Base-by-base conservation (phyloP, 2,797 vertebrate species). In the Hippoglossus hippoglossus region DNA sequence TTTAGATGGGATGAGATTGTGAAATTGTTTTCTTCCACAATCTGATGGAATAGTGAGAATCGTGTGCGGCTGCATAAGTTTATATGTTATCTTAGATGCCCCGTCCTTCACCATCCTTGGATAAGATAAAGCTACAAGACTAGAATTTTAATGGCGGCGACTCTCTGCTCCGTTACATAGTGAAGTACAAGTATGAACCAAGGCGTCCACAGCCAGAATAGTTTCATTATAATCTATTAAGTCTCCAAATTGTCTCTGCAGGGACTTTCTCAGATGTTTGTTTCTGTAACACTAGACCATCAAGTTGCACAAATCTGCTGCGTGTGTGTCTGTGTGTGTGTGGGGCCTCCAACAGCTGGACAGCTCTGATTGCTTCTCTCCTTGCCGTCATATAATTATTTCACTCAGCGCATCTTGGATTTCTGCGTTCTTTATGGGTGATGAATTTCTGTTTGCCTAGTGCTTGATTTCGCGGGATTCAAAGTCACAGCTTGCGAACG, bases 151-250 rank as follows among this genome's bases (percentile, higher is more conserved):
- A 86, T 85, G 68, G 57, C 63, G 44, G 18, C n/a, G 56, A 46
- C 55, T 65, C 59, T 64, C 67, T 71, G 58, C 64, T 75, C 44
- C 46, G 49, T 73, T 57, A 60, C 75, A 69, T 53, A 55, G 36
- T 53, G 53, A 46, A 46, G 41, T 81, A 58, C 22, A 73, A 65
- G 71, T 69, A 24, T 26, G 56, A 72, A 63, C 68, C 63, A 36
- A 65, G 73, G 73, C 65, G 61, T 81, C 77, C 61, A 75, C 73
- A 82, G 77, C 55, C 49, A 51, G 61, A 13, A 6, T 87, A 76
- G 88, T 90, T 85, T 77, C 73, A 85, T 90, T 87, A 82, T 57
- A 58, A 82, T 75, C 79, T 88, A 79, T 87, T 85, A 84, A 89
- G 80, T 56, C 67, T 73, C 78, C 56, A 76, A 83, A 63, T 75